Conservation (phyloP, 2,113 vertebrate genomes). For the Pleuronectes platessa region DNA sequence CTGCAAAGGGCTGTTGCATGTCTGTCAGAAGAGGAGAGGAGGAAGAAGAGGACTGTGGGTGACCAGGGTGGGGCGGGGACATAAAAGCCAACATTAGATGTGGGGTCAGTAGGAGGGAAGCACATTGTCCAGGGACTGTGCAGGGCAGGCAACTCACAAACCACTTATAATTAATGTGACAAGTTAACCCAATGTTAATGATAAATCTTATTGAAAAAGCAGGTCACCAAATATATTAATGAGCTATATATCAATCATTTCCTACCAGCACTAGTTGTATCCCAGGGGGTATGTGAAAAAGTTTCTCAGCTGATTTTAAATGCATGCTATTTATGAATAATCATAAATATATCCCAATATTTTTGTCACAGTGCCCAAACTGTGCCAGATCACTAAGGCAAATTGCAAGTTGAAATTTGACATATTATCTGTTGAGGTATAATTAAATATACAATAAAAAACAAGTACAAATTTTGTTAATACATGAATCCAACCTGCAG, state of each 20-base stretch:
- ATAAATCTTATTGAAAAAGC: background rate
- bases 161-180: slow-evolving; percentile 8
- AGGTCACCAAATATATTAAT: background rate
- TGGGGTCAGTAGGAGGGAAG: background rate
- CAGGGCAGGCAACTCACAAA: background rate
- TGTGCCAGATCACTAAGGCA: too few relatives aligned
- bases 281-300: too few relatives aligned
- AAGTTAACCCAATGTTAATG: slow-evolving; percentile 1
- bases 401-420: too few relatives aligned
- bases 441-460: too few relatives aligned
- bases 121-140: background rate
- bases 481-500: too few relatives aligned
- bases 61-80: background rate
- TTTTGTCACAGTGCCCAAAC: too few relatives aligned
- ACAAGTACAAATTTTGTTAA: too few relatives aligned
- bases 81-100: slow-evolving; percentile 14
- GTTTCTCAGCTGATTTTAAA: too few relatives aligned
- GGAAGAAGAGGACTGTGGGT: slow-evolving; percentile 11
- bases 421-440: too few relatives aligned
- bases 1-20: slow-evolving; percentile 70
- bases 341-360: too few relatives aligned
- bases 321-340: too few relatives aligned
- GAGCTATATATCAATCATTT: background rate
- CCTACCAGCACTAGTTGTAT: background rate
- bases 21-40: slow-evolving; percentile 58